Evolutionary conservation across 1,140 invertebrate genomes (phyloP).

Genomic region (Melanaphis sacchari): DNA sequence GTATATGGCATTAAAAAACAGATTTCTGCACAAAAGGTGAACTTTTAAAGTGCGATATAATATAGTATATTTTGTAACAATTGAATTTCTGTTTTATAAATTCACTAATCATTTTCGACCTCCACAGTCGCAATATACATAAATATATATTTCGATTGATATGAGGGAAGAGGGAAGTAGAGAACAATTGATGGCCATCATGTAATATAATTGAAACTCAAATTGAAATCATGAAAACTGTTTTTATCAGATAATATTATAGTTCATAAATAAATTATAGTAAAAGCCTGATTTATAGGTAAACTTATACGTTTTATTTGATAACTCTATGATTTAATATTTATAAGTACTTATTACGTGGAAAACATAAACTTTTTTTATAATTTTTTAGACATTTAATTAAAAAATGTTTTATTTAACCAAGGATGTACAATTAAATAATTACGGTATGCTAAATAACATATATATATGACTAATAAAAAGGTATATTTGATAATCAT

Average conservation of each 20-base stretch:
- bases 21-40: neutral
- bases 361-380: neutral
- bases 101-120: neutral
- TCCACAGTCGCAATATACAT: neutral
- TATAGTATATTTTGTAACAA: neutral
- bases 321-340: neutral
- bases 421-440: neutral
- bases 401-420: neutral
- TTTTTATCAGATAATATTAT: neutral
- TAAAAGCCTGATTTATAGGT: neutral
- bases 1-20: neutral
- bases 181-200: neutral
- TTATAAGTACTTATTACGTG: neutral
- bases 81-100: neutral
- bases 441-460: neutral
- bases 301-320: neutral
- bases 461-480: neutral
- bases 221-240: neutral
- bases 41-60: neutral
- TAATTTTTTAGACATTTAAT: neutral
- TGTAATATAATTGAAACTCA: neutral
- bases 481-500: neutral
- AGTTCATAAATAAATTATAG: too few relatives aligned
- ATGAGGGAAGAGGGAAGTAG: neutral
- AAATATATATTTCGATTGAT: neutral